Evolutionary conservation across 2,797 vertebrate genomes (phyloP).

Genomic region (Oophaga sylvatica): DNA sequence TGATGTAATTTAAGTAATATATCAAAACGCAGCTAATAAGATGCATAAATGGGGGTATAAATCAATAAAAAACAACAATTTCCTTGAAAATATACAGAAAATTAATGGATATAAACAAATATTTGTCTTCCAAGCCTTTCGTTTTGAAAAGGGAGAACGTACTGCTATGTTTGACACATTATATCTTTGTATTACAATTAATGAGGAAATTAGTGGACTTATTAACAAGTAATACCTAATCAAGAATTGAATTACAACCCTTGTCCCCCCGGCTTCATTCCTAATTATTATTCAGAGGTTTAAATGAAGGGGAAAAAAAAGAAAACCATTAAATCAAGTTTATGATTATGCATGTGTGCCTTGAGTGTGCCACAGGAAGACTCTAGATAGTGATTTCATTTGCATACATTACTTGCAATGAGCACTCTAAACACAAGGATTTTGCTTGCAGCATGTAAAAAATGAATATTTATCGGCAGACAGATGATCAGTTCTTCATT

Average conservation of each 20-base stretch:
- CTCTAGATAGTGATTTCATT: constrained; percentile 35
- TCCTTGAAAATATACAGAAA: background rate
- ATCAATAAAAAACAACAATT: background rate
- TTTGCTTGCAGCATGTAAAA: constrained; percentile 7
- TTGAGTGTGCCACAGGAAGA: constrained; percentile 46
- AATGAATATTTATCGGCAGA: constrained; percentile 43
- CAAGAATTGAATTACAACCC: constrained; percentile 24
- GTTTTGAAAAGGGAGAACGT: background rate
- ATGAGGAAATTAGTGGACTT: constrained; percentile 30
- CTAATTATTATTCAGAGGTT: constrained; percentile 39
- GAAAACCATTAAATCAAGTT: constrained; percentile 47
- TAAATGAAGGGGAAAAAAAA: constrained; percentile 31
- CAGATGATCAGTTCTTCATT: background rate
- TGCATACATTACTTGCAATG: constrained; percentile 51
- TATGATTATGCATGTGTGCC: constrained; percentile 49
- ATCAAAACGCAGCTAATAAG: background rate
- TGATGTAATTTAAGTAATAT: background rate
- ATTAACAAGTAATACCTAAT: constrained; percentile 29
- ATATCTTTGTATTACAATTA: constrained; percentile 31
- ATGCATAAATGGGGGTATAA: background rate
- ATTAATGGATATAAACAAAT: background rate
- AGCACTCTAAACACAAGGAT: constrained; percentile 44
- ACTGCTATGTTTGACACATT: constrained; percentile 26
- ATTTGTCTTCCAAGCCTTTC: background rate
- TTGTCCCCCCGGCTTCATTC: background rate